phyloP scores from a whole-genome alignment of 2,797 vertebrate genomes.

The Trachurus trachurus region DNA sequence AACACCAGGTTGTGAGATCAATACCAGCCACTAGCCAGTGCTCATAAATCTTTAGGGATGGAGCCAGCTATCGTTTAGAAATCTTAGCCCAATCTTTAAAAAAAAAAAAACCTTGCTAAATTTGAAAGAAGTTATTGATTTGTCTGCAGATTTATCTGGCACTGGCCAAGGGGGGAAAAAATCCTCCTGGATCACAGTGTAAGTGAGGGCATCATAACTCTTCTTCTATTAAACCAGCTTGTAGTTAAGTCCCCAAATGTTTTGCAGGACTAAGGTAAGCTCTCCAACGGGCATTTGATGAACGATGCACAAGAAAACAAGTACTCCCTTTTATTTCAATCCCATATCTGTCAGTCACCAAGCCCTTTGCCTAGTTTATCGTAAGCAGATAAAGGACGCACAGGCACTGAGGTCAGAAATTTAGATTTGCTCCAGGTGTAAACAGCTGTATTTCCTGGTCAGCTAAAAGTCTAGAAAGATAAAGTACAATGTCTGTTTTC shows the following conservation, averaged over 20 bases:
- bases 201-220: conserved; percentile 10
- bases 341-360: neutral
- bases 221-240: conserved; percentile 46
- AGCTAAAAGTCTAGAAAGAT: conserved; percentile 5
- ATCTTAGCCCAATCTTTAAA: neutral
- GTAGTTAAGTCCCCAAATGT: conserved; percentile 26
- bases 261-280: conserved; percentile 23
- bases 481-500: conserved; percentile 15
- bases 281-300: conserved; percentile 21
- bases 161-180: conserved; percentile 30
- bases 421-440: conserved; percentile 16
- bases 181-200: conserved; percentile 33
- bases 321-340: neutral
- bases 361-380: conserved; percentile 14
- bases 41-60: conserved; percentile 26
- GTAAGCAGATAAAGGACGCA: conserved; percentile 6
- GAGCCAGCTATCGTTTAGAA: conserved; percentile 2
- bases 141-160: conserved; percentile 21
- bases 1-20: conserved; percentile 36
- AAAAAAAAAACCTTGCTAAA: conserved; percentile 28
- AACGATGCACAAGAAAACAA: conserved; percentile 26
- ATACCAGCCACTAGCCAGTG: conserved; percentile 49
- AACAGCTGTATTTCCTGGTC: conserved; percentile 13
- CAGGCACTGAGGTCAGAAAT: neutral
- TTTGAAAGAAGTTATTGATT: conserved; percentile 9